Percentiles rank a stretch among this genome's conserved stretches.
These are phyloP conservation scores for Diachasma alloeum DNA, from an alignment of 1,140 invertebrate species.

Conservation along the genomic window DNA sequence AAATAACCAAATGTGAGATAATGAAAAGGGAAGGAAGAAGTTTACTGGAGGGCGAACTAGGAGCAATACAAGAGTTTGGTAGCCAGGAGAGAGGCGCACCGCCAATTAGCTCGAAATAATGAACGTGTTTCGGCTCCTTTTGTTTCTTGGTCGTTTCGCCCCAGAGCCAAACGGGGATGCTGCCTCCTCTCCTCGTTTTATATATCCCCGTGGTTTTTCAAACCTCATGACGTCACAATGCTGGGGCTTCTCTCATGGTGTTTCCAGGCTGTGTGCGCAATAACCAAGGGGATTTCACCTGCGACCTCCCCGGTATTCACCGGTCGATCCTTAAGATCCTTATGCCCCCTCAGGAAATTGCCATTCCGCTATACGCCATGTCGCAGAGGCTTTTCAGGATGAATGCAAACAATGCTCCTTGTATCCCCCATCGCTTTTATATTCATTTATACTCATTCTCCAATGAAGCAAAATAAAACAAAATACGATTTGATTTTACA, in stretches of 20 bases:
- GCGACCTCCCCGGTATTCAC: constrained; percentile 20
- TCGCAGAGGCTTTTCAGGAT: constrained; percentile 12
- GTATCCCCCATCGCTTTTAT: neutral
- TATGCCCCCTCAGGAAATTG: constrained; percentile 13
- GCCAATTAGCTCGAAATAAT: constrained; percentile 68
- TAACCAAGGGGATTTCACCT: constrained; percentile 24
- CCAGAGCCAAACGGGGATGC: constrained; percentile 45
- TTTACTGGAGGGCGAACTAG: constrained; percentile 1
- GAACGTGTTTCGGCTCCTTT: constrained; percentile 64
- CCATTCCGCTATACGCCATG: neutral
- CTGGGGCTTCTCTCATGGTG: constrained; percentile 13
- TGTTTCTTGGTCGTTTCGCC: constrained; percentile 61
- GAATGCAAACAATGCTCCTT: constrained; percentile 18
- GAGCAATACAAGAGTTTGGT: constrained; percentile 2
- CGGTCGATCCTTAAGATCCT: neutral
- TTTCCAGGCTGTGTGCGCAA: constrained; percentile 34
- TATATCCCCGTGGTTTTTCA: neutral
- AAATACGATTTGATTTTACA: neutral
- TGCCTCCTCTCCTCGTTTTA: neutral
- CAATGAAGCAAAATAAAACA: neutral
- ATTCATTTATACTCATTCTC: neutral
- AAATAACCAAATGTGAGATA: neutral
- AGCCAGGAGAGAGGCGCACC: constrained; percentile 49
- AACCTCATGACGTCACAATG: constrained; percentile 9
- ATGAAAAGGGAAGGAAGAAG: constrained; percentile 4